Base-by-base conservation (phyloP, 1,140 invertebrate genomes). In the Bombus impatiens region DNA sequence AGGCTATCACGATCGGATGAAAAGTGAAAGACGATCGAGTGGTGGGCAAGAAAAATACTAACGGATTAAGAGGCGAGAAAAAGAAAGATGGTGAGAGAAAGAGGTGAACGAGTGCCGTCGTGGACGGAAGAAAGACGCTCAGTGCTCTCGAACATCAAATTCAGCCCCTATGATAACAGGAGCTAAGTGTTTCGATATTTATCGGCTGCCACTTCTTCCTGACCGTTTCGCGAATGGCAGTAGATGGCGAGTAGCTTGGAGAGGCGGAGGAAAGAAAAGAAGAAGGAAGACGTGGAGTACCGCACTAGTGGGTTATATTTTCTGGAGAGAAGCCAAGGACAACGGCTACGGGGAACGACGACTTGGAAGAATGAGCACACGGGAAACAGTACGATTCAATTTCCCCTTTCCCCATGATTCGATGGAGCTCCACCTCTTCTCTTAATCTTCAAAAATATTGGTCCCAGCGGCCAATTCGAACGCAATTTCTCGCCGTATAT, bases 121-220 rank as follows among this genome's bases (percentile, higher is more conserved):
- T 13, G 25, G 40, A 28, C 9, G 28, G 15, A 67, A 25, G 8
- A 67, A 44, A 59, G 22, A 53, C 47, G 75, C 18, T 13, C 71
- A 13, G 28, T 47, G 35, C 62, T 40, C 40, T 68, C 44, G 79
- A 74, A 57, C 71, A 75, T 80, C 78, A 78, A 88, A 90, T 77
- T 82, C 88, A 84, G 77, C 89, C 86, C 67, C 87, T 93, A 91
- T 92, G 84, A 94, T 94, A 93, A 94, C 88, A 94, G 88, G 87
- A 76, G 81, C 91, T 92, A 94, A 94, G 93, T 94, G 93, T 94
- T 94, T 93, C 90, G 93, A 93, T 94, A 94, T 94, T 94, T 94
- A 94, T 94, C 92, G 93, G 89, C 89, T 91, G 87, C 89, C 88
- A 91, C 88, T 92, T 91, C 88, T 79, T 88, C 59, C 77, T 82